phyloP scores from a whole-genome alignment of 2,113 vertebrate genomes.

The Gasterosteus nipponicus region DNA sequence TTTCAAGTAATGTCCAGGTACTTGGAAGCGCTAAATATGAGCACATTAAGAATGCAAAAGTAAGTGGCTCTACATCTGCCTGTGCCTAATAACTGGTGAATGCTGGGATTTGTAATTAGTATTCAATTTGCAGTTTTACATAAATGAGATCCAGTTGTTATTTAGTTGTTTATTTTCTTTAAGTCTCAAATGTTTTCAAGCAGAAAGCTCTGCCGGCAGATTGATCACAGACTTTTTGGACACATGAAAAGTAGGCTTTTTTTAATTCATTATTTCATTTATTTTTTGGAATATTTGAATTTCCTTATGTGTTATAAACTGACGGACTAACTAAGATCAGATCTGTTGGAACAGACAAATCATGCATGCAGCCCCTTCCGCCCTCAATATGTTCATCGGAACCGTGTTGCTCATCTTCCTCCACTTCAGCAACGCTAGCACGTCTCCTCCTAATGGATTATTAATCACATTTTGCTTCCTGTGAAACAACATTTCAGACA shows the following conservation, averaged over 20 bases:
- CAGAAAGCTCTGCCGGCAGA: not conserved
- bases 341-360: constrained; percentile 17
- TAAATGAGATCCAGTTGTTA: not conserved
- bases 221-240: not conserved
- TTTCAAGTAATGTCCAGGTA: constrained; percentile 1
- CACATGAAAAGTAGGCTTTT: not conserved
- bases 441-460: constrained; percentile 65
- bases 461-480: constrained; percentile 60
- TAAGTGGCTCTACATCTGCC: constrained; percentile 25
- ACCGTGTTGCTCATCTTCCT: constrained; percentile 33
- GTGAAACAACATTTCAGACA: constrained; percentile 53
- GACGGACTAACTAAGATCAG: constrained; percentile 15
- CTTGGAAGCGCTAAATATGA: constrained; percentile 27
- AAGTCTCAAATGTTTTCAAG: not conserved
- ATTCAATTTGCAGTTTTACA: not conserved
- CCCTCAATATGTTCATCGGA: constrained; percentile 3
- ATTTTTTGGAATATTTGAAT: not conserved
- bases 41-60: constrained; percentile 18
- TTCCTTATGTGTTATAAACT: constrained; percentile 21
- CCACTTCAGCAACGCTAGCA: constrained; percentile 30
- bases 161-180: not conserved
- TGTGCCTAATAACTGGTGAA: constrained; percentile 1
- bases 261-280: not conserved
- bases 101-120: constrained; percentile 5
- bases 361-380: constrained; percentile 5